These are phyloP conservation scores for Bruchidius siliquastri DNA, from an alignment of 2,888 invertebrate species.

Conservation along the genomic window DNA sequence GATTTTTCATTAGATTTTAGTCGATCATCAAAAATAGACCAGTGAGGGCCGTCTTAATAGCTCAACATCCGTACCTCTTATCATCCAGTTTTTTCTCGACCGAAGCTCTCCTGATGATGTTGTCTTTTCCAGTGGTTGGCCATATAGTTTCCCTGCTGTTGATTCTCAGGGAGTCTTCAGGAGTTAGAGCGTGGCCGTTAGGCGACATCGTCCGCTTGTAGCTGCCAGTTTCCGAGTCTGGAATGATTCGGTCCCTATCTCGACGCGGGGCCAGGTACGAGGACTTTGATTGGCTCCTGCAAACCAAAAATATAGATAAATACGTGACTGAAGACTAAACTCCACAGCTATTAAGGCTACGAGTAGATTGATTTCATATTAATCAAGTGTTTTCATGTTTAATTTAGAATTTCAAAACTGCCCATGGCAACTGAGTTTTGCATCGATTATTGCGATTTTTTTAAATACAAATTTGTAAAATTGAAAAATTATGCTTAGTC, in stretches of 20 bases:
- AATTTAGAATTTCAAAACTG: too few relatives aligned
- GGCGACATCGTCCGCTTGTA: constrained; percentile 72
- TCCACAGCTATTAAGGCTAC: too few relatives aligned
- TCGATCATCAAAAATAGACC: too few relatives aligned
- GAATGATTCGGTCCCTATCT: constrained; percentile 61
- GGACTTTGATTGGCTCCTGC: constrained; percentile 73
- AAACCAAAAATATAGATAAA: constrained; percentile 33
- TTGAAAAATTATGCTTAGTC: too few relatives aligned
- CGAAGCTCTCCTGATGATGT: constrained; percentile 28
- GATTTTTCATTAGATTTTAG: too few relatives aligned
- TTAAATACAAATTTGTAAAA: too few relatives aligned
- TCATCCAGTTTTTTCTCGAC: constrained; percentile 36
- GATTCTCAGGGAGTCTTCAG: constrained; percentile 29
- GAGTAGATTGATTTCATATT: too few relatives aligned
- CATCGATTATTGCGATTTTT: too few relatives aligned
- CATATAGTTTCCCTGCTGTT: constrained; percentile 38
- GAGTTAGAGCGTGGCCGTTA: constrained; percentile 46
- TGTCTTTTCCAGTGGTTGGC: constrained; percentile 25
- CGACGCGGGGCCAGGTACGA: constrained; percentile 69
- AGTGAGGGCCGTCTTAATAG: too few relatives aligned
- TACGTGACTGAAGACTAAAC: too few relatives aligned
- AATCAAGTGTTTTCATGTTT: too few relatives aligned
- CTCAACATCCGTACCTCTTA: constrained; percentile 21
- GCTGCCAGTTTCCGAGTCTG: constrained; percentile 68
- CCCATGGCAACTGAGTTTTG: too few relatives aligned